Conservation (phyloP, 2,888 invertebrate genomes). For the Hoplodrina ambigua region DNA sequence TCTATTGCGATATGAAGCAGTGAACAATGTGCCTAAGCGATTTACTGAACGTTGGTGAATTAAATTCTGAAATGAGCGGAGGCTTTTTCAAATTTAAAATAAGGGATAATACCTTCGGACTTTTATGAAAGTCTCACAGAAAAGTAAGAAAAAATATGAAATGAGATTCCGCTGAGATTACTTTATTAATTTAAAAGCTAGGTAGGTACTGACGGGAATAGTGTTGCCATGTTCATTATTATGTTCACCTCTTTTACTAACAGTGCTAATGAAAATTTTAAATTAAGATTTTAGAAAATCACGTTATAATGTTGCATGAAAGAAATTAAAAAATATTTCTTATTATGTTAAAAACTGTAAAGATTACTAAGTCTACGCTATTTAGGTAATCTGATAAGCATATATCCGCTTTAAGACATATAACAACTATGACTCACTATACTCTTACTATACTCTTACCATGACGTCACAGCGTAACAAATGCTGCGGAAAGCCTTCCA, state of each 20-base stretch:
- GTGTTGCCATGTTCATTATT: constrained; percentile 7
- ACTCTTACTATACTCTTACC: no score
- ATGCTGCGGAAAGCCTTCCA: constrained; percentile 40
- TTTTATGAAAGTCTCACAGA: constrained; percentile 53
- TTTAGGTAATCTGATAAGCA: neutral
- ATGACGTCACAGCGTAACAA: constrained; percentile 39
- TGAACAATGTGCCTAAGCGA: constrained; percentile 33
- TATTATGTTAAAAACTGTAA: neutral
- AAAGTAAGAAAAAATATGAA: constrained; percentile 51
- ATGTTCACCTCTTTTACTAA: neutral
- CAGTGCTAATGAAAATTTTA: neutral
- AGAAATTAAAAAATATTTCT: neutral
- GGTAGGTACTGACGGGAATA: neutral
- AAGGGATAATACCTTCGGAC: constrained; percentile 44
- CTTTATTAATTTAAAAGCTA: constrained; percentile 35
- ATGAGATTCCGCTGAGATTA: constrained; percentile 48
- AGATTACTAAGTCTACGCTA: neutral
- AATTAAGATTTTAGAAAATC: neutral
- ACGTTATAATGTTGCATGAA: neutral
- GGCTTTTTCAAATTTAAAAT: constrained; percentile 43
- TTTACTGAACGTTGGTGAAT: constrained; percentile 28
- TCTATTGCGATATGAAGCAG: constrained; percentile 21
- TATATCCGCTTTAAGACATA: constrained; percentile 12
- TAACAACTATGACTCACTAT: no score
- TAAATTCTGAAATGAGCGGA: constrained; percentile 44